Conservation (phyloP, 2,797 vertebrate species). For the Australoheros facetus region DNA sequence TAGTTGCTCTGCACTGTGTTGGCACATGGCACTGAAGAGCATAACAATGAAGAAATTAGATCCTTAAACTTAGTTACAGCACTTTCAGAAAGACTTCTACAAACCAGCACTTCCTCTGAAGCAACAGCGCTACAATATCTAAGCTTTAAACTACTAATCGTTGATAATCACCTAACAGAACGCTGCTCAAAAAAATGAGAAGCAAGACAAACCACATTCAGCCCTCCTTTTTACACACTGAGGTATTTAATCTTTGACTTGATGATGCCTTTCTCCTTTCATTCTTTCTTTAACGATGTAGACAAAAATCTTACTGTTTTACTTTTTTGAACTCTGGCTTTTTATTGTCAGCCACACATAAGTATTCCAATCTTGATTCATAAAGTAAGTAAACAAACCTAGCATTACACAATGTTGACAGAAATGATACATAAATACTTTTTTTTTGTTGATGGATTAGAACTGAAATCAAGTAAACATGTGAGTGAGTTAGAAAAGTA, state of each 20-base stretch:
- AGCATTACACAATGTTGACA: background rate
- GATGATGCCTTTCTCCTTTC: background rate
- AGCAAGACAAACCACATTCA: background rate
- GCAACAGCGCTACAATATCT: background rate
- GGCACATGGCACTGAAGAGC: no score
- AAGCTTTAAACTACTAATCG: background rate
- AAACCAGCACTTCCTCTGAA: background rate
- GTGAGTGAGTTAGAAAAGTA: background rate
- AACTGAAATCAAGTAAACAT: background rate
- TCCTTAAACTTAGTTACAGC: no score
- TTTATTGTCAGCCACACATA: background rate
- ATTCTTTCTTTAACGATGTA: background rate
- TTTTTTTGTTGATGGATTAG: background rate
- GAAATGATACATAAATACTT: background rate
- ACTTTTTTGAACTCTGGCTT: background rate
- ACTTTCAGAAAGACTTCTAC: no score
- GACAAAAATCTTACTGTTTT: background rate
- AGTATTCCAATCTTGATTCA: background rate
- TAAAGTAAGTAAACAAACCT: background rate
- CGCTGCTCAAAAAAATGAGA: background rate
- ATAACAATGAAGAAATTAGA: no score
- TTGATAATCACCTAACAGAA: background rate
- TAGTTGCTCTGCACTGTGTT: no score
- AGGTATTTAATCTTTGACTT: background rate
- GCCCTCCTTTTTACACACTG: background rate